These are phyloP conservation scores for Corvus hawaiiensis DNA, from an alignment of 2,113 vertebrate species.

Conservation along the genomic window DNA sequence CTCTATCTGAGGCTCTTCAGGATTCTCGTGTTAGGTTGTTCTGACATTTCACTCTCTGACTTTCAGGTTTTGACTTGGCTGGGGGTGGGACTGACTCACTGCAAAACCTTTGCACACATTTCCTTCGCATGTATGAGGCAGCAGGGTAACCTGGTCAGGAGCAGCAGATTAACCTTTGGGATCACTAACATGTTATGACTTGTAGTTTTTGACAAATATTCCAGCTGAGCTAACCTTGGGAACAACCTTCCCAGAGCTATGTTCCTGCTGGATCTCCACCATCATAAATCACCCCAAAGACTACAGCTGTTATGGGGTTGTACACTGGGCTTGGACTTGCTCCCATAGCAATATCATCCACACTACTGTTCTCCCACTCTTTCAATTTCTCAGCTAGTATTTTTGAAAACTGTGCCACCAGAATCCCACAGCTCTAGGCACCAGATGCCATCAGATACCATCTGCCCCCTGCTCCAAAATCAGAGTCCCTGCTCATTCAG, in stretches of 20 bases:
- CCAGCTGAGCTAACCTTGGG: neutral
- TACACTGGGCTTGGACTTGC: neutral
- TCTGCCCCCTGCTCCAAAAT: neutral
- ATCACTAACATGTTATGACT: neutral
- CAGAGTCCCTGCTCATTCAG: neutral
- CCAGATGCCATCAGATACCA: neutral
- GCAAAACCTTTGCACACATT: neutral
- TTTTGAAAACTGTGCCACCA: neutral
- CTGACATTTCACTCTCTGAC: neutral
- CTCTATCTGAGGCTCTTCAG: neutral
- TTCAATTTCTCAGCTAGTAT: neutral
- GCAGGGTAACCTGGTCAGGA: neutral
- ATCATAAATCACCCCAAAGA: slow-evolving; percentile 5
- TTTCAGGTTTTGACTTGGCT: neutral
- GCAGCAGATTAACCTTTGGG: neutral
- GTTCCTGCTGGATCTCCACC: neutral
- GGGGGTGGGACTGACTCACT: neutral
- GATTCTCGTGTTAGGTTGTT: neutral
- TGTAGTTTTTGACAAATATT: neutral
- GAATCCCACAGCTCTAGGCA: neutral
- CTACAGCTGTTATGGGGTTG: neutral
- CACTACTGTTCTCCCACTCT: neutral
- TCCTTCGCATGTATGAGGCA: neutral
- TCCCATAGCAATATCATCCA: neutral
- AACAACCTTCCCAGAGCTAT: neutral